Conservation (phyloP, 2,113 vertebrate species). For the Larimichthys polyactis region DNA sequence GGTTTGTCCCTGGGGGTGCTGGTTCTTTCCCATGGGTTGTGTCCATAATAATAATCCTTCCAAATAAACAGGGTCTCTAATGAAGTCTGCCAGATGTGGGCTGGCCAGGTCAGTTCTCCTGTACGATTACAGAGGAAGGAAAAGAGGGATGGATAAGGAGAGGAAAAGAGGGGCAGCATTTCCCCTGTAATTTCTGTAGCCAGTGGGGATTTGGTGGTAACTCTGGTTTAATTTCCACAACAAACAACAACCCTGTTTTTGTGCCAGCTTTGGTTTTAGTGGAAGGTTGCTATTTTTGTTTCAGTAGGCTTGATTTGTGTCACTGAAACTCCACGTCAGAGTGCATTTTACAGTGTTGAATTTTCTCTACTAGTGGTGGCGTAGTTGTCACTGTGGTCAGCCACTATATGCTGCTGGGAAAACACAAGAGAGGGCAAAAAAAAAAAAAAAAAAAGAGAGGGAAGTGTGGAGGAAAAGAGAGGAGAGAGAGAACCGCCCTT, state of each 20-base stretch:
- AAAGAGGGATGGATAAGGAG: slow-evolving; percentile 62
- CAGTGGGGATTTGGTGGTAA: slow-evolving; percentile 60
- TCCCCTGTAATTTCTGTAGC: slow-evolving; percentile 76
- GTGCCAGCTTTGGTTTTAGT: slow-evolving; percentile 51
- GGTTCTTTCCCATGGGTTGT: slow-evolving; percentile 78
- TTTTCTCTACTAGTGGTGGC: slow-evolving; percentile 21
- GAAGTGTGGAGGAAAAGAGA: slow-evolving; percentile 42
- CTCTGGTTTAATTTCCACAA: slow-evolving; percentile 71
- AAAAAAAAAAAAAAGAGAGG: neutral
- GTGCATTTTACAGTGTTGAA: neutral
- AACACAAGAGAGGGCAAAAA: slow-evolving; percentile 47
- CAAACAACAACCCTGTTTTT: slow-evolving; percentile 61
- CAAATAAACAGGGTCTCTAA: slow-evolving; percentile 82
- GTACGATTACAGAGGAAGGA: slow-evolving; percentile 80
- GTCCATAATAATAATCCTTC: slow-evolving; percentile 65
- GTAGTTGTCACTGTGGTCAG: slow-evolving; percentile 36
- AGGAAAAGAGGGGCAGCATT: slow-evolving; percentile 53
- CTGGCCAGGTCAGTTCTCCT: slow-evolving; percentile 76
- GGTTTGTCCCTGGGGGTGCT: slow-evolving; percentile 56
- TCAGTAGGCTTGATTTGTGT: slow-evolving; percentile 3
- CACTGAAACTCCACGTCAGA: slow-evolving; percentile 8
- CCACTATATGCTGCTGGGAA: slow-evolving; percentile 26
- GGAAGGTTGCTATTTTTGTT: slow-evolving; percentile 58
- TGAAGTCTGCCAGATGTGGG: slow-evolving; percentile 84
- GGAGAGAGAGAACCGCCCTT: slow-evolving; percentile 24